Conservation (phyloP, 2,113 vertebrate genomes). For the Dinomys branickii region DNA sequence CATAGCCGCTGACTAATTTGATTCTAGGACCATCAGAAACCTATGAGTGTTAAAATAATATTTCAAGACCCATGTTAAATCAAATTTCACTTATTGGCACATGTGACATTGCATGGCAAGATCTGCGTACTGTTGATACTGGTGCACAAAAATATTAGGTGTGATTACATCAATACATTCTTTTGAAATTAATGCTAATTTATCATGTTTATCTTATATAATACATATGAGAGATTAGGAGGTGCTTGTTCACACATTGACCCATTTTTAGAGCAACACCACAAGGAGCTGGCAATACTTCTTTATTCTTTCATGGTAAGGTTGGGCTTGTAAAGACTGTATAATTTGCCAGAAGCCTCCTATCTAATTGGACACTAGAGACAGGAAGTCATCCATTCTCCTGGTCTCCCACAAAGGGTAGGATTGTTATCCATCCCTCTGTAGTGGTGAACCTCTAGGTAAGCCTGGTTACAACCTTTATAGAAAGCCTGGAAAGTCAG, state of each 20-base stretch:
- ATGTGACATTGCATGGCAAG: background rate
- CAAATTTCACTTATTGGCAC: background rate
- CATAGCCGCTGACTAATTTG: conserved; percentile 33
- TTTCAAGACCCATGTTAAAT: conserved; percentile 48
- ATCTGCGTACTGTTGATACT: background rate
- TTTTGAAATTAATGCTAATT: conserved; percentile 9
- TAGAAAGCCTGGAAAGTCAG: conserved; percentile 41
- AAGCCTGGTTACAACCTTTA: background rate
- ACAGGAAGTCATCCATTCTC: rapidly evolving
- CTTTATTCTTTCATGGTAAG: background rate
- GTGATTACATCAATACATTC: background rate
- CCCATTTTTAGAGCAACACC: background rate
- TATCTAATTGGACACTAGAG: background rate
- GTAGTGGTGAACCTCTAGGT: background rate
- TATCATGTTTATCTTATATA: background rate
- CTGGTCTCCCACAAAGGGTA: rapidly evolving
- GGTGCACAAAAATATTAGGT: background rate
- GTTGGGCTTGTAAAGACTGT: background rate
- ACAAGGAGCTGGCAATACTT: background rate
- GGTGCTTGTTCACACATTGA: rapidly evolving
- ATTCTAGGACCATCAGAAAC: conserved; percentile 55
- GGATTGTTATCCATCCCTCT: rapidly evolving
- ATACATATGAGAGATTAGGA: no score
- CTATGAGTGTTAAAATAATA: background rate
- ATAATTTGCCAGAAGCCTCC: background rate